Percentiles rank a stretch among this genome's conserved stretches.
These are phyloP conservation scores for Agapostemon virescens DNA, from an alignment of 2,888 invertebrate genomes.

Conservation along the genomic window DNA sequence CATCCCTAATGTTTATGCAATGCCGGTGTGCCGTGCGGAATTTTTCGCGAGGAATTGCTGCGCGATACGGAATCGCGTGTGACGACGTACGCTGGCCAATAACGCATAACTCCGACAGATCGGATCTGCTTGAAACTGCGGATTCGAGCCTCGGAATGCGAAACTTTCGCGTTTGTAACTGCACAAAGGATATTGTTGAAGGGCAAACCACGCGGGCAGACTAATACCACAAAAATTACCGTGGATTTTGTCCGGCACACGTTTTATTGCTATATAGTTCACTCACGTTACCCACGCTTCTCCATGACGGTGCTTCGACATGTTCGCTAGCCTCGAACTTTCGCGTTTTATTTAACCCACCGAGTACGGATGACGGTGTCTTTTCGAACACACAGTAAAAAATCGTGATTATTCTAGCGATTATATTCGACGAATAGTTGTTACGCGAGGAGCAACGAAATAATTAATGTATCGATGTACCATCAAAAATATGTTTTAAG, in stretches of 20 bases:
- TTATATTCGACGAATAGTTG: too few species aligned
- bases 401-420: too few species aligned
- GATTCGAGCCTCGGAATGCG: conserved; percentile 44
- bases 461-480: too few species aligned
- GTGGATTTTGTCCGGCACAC: not conserved
- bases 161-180: conserved; percentile 24
- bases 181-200: conserved; percentile 1
- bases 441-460: too few species aligned
- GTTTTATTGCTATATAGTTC: conserved; percentile 1
- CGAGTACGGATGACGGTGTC: too few species aligned
- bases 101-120: conserved; percentile 74
- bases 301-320: not conserved
- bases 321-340: too few species aligned
- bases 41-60: conserved; percentile 63
- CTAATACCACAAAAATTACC: not conserved
- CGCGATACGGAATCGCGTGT: conserved; percentile 62
- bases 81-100: conserved; percentile 65
- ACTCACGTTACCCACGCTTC: not conserved
- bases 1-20: conserved; percentile 73
- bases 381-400: too few species aligned
- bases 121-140: conserved; percentile 63
- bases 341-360: too few species aligned
- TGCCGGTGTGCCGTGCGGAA: conserved; percentile 60
- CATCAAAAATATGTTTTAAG: too few species aligned
- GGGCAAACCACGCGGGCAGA: not conserved